Conservation (phyloP, 2,797 vertebrate genomes). For the Acropternis orthonyx region DNA sequence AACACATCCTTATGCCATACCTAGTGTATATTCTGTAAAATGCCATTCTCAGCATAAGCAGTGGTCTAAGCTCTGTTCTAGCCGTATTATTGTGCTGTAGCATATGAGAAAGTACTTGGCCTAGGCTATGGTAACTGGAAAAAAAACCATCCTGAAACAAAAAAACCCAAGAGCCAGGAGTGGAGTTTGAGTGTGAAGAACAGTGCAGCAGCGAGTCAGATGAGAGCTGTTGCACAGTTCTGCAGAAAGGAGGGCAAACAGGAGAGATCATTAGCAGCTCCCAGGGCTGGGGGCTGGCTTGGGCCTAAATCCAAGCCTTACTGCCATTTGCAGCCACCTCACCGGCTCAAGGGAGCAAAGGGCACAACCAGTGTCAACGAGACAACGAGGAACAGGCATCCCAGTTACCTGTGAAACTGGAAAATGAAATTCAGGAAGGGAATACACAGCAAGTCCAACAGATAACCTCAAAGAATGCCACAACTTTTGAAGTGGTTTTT, state of each 20-base stretch:
- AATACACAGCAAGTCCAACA: neutral
- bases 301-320: neutral
- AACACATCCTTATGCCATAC: neutral
- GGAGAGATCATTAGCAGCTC: no score
- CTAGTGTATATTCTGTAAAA: neutral
- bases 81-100: neutral
- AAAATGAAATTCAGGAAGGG: neutral
- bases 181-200: neutral
- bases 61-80: neutral
- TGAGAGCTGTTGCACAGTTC: neutral
- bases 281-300: accelerated
- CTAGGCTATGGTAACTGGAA: neutral
- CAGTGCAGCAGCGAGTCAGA: neutral
- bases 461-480: neutral
- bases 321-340: neutral
- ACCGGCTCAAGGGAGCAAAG: neutral
- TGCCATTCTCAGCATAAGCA: neutral
- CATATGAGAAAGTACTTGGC: neutral
- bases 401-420: accelerated
- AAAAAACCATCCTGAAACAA: accelerated
- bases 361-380: neutral
- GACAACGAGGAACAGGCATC: neutral
- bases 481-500: neutral
- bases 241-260: neutral
- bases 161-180: neutral